phyloP scores from a whole-genome alignment of 2,797 vertebrate genomes.

The Schizopygopsis malacanthus region DNA sequence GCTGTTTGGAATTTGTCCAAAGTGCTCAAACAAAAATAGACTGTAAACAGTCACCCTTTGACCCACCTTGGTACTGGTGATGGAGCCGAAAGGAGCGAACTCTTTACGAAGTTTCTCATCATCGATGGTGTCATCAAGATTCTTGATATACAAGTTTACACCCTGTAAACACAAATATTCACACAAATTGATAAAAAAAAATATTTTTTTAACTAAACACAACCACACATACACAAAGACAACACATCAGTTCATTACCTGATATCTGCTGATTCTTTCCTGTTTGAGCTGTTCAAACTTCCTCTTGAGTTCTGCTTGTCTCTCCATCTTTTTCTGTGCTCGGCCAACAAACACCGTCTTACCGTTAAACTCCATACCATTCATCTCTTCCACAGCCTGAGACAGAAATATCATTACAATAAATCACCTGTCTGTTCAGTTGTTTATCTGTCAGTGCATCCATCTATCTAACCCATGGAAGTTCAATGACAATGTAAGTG shows the following conservation, averaged over 20 bases:
- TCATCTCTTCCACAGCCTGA: conserved; percentile 98
- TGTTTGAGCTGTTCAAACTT: conserved; percentile 97
- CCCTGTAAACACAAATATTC: conserved; percentile 79
- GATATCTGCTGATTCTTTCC: conserved; percentile 96
- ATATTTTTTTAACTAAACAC: not conserved
- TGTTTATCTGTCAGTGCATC: not conserved
- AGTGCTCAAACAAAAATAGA: not conserved
- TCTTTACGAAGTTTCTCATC: conserved; percentile 98
- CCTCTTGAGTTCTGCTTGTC: conserved; percentile 94
- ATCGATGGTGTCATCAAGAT: conserved; percentile 97
- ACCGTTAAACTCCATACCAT: conserved; percentile 92
- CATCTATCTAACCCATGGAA: not conserved
- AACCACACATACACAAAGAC: not conserved
- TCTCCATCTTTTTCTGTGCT: conserved; percentile 97
- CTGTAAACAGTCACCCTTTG: not conserved
- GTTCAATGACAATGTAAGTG: not conserved
- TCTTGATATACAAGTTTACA: conserved; percentile 99
- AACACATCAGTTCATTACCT: conserved; percentile 76
- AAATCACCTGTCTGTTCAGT: not conserved
- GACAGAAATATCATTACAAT: conserved; percentile 37
- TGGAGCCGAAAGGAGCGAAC: conserved; percentile 97
- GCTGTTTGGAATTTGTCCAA: not conserved
- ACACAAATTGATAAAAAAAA: not conserved
- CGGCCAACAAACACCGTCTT: conserved; percentile 96
- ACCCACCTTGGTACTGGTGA: conserved; percentile 95